Base-by-base conservation (phyloP, 2,888 invertebrate genomes). In the Camptogramma bilineatum region DNA sequence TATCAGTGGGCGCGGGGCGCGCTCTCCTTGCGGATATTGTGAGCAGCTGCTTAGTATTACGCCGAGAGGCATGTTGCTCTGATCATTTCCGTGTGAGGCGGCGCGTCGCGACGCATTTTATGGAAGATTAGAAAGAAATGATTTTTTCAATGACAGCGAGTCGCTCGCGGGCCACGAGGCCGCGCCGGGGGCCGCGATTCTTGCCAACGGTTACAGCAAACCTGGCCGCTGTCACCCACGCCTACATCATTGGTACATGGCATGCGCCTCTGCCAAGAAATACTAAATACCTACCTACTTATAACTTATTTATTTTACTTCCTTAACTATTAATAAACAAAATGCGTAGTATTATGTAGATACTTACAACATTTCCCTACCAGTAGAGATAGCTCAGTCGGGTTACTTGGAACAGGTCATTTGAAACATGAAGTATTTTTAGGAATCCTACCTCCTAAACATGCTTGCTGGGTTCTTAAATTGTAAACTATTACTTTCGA, bases 171-270 rank as follows among this genome's bases (percentile, higher is more conserved):
- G 18, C 17, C 7, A 24, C 28, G 28, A 18, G 52, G 52, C 52
- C 31, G 4, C 34, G 13, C 13, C 13, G 34, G 13, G 54, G 28
- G 28, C 28, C 28, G 28, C 46, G 46, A 31, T 7, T 47, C 46
- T 18, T 46, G 55, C 55, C 55, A 55, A 47, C 44, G 44, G 16
- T n/a, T 28, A 44, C 54, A 44, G 44, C 24, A 44, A 44, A 44
- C 44, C 24, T 54, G 44, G 44, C 44, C 10, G 34, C 34, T 13
- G 34, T 39, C 34, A 39, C 44, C 54, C 18, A 31, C 46, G 46
- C 46, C 47, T 55, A 55, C 55, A 13, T 10, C 13, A 13, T 13
- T 13, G 34, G 34, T 39, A 13, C 10, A 39, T 10, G 44, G 55
- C 46, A 47, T 28, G 46, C 47, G 31, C 28, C 13, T 28, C 31